A percentile compares a stretch with the other conserved stretches of the same genome.
phyloP scores from a whole-genome alignment of 1,140 invertebrate genomes.

The Drosophila tsacasi region DNA sequence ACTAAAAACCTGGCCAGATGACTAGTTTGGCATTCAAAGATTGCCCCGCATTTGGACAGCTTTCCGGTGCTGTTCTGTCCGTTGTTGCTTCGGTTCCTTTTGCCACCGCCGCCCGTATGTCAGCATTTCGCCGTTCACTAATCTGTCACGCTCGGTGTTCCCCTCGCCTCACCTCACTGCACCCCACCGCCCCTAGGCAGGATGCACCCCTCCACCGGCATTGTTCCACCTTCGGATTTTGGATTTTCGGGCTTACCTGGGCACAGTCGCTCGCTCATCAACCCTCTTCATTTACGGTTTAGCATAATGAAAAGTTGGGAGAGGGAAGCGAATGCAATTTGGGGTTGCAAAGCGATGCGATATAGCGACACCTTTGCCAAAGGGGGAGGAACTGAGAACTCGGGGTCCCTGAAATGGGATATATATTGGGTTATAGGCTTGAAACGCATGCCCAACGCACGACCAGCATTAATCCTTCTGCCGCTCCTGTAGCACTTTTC shows the following conservation, averaged over 20 bases:
- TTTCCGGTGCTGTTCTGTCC: conserved; percentile 16
- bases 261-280: conserved; percentile 46
- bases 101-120: conserved; percentile 58
- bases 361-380: conserved; percentile 57
- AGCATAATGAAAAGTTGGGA: conserved; percentile 80
- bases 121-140: conserved; percentile 72
- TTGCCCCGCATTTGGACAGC: conserved; percentile 65
- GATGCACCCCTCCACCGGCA: conserved; percentile 14
- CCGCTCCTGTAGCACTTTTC: conserved; percentile 53
- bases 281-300: conserved; percentile 82
- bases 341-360: conserved; percentile 67
- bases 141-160: conserved; percentile 72
- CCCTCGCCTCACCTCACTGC: conserved; percentile 8
- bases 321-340: conserved; percentile 73
- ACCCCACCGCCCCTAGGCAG: not conserved
- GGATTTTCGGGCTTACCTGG: conserved; percentile 54
- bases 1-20: conserved; percentile 28
- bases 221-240: conserved; percentile 48
- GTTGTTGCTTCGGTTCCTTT: conserved; percentile 21
- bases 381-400: conserved; percentile 16
- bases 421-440: conserved; percentile 19
- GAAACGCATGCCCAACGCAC: conserved; percentile 43
- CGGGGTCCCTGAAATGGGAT: conserved; percentile 32
- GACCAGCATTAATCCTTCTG: conserved; percentile 82
- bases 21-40: conserved; percentile 62